A percentile compares a stretch with the other conserved stretches of the same genome.
phyloP scores from a whole-genome alignment of 2,888 invertebrate species.

The Serrognathus titanus region DNA sequence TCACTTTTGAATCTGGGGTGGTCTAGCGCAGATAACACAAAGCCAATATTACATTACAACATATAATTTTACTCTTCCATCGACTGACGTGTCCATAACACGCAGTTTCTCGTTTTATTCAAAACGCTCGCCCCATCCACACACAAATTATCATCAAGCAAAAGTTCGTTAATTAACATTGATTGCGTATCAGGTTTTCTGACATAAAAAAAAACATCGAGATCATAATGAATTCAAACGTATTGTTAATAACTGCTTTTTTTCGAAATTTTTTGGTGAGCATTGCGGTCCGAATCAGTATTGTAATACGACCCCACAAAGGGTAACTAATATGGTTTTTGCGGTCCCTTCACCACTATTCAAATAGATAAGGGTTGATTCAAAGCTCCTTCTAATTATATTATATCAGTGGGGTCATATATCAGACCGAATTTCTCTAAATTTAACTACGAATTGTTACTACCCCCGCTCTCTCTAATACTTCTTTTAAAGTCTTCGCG shows the following conservation, averaged over 20 bases:
- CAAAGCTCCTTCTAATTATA: conserved; percentile 50
- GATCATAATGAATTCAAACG: neutral
- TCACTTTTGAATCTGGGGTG: conserved; percentile 50
- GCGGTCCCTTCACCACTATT: conserved; percentile 48
- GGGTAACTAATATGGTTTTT: conserved; percentile 50
- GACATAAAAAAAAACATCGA: neutral
- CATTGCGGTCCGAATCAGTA: conserved; percentile 20
- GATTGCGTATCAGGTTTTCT: too few relatives aligned
- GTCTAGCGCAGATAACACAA: conserved; percentile 47
- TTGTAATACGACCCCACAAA: conserved; percentile 43
- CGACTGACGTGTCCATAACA: too few relatives aligned
- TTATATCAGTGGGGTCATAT: conserved; percentile 50
- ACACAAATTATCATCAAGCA: too few relatives aligned
- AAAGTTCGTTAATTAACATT: too few relatives aligned
- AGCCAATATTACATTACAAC: conserved; percentile 44
- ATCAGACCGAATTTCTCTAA: conserved; percentile 43
- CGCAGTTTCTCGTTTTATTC: neutral
- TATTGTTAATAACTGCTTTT: conserved; percentile 9
- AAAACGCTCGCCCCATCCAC: neutral
- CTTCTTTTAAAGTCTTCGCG: too few relatives aligned
- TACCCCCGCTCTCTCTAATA: neutral
- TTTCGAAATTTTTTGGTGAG: neutral
- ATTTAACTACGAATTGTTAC: conserved; percentile 17
- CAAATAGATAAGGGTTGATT: conserved; percentile 50
- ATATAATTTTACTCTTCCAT: conserved; percentile 19